Conservation (phyloP, 2,113 vertebrate species). For the Scalopus aquaticus region DNA sequence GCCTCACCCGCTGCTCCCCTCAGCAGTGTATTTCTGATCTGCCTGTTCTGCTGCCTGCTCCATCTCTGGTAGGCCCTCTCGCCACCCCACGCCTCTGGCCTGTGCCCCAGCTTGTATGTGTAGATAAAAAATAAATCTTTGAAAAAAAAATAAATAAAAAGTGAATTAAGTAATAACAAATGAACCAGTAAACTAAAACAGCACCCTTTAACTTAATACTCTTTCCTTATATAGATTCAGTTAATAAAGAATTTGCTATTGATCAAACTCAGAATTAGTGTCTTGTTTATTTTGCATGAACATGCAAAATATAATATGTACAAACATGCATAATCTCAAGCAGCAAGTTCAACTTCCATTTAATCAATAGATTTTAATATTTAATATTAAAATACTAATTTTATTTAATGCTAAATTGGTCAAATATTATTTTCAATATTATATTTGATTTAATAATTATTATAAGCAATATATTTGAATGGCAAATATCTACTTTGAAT, state of each 20-base stretch:
- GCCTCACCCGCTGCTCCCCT: no score
- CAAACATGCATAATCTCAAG: background rate
- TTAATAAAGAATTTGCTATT: background rate
- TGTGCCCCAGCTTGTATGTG: no score
- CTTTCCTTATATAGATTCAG: background rate
- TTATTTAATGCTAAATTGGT: background rate
- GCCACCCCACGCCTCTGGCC: no score
- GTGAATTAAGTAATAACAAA: background rate
- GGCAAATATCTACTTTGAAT: background rate
- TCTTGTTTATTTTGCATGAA: background rate
- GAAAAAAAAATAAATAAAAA: no score
- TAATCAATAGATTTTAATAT: constrained; percentile 1
- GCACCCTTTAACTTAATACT: background rate
- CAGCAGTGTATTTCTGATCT: no score
- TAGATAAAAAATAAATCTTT: no score
- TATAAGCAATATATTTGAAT: constrained; percentile 20
- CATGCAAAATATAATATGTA: background rate
- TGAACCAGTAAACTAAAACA: background rate
- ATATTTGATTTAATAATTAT: constrained; percentile 12
- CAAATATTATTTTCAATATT: constrained; percentile 18
- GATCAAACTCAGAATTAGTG: background rate
- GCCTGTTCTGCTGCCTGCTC: no score
- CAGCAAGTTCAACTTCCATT: background rate
- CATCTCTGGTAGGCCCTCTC: no score
- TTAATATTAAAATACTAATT: background rate